Conservation (phyloP, 2,113 vertebrate species). For the Neogobius melanostomus region DNA sequence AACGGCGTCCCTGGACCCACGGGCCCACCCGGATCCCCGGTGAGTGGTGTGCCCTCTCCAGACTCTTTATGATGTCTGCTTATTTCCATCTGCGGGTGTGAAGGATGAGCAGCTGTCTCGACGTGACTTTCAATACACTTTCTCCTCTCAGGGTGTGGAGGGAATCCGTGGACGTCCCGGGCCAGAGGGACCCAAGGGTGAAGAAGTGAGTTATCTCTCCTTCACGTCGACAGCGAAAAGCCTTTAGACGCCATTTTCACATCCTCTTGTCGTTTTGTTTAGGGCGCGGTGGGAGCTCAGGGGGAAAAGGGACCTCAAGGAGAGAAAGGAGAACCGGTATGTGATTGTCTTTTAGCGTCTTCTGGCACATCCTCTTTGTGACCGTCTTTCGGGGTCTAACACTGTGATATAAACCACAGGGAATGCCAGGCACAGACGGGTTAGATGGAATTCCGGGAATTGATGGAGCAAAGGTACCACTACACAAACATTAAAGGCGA, state of each 20-base stretch:
- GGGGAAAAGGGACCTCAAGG: constrained; percentile 68
- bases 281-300: constrained; percentile 72
- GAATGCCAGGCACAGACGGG: constrained; percentile 69
- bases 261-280: constrained; percentile 2
- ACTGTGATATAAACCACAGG: constrained; percentile 57
- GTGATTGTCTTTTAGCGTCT: constrained; percentile 26
- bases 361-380: neutral
- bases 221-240: neutral
- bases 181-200: constrained; percentile 73
- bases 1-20: constrained; percentile 80
- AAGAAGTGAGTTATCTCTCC: constrained; percentile 64
- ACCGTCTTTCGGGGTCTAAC: neutral
- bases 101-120: neutral
- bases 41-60: constrained; percentile 45
- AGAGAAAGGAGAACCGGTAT: constrained; percentile 75
- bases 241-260: neutral
- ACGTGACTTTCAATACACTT: neutral
- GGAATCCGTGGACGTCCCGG: constrained; percentile 77
- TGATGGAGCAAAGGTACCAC: constrained; percentile 72
- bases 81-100: neutral
- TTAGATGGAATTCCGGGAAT: constrained; percentile 69
- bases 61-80: neutral
- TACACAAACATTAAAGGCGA: neutral
- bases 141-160: constrained; percentile 72
- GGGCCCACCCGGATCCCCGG: constrained; percentile 76